phyloP scores from a whole-genome alignment of 2,888 invertebrate genomes.

The Chaetogeoica ovagalla region DNA sequence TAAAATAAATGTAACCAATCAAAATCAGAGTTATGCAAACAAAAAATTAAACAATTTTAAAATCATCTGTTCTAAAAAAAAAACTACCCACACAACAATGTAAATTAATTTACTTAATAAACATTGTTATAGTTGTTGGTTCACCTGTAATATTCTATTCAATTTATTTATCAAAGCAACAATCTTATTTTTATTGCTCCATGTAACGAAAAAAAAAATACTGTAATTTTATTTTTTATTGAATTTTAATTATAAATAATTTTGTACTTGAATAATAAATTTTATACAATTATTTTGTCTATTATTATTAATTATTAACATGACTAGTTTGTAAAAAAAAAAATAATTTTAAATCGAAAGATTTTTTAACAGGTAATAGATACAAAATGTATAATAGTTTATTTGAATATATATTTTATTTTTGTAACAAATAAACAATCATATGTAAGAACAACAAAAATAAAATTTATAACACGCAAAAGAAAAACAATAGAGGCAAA shows the following conservation, averaged over 20 bases:
- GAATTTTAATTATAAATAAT: conserved; percentile 3
- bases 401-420: neutral
- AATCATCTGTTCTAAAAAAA: too few species aligned
- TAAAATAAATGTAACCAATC: too few species aligned
- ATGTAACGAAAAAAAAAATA: neutral
- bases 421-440: conserved; percentile 3
- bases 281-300: neutral
- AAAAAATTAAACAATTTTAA: too few species aligned
- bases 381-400: too few species aligned
- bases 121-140: neutral
- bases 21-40: too few species aligned
- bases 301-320: neutral
- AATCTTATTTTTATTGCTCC: neutral
- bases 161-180: neutral
- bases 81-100: too few species aligned
- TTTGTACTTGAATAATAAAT: conserved; percentile 18
- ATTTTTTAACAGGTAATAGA: too few species aligned
- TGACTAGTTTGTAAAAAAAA: too few species aligned
- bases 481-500: neutral
- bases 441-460: neutral
- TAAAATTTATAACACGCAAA: neutral
- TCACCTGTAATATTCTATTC: neutral
- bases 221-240: conserved; percentile 10
- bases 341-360: too few species aligned
- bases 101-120: too few species aligned